Base-by-base conservation (phyloP, 1,140 invertebrate species). In the Habropoda laboriosa region DNA sequence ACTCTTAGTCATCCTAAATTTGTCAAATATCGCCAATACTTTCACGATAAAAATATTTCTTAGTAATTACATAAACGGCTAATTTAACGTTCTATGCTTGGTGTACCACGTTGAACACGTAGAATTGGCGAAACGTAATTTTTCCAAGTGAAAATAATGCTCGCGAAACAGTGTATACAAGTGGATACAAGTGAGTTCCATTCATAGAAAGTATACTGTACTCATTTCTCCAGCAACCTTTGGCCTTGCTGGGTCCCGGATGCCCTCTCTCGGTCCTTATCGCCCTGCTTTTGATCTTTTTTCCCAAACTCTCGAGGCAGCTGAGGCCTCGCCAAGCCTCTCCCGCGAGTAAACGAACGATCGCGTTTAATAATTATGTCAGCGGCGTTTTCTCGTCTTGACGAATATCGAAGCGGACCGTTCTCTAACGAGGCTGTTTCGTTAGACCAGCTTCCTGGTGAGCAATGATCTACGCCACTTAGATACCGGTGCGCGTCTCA, bases 121-220 rank as follows among this genome's bases (percentile, higher is more conserved):
- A n/a, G n/a, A n/a, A n/a, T n/a, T n/a, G n/a, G n/a, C n/a, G n/a
- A 30, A 16, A 30, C 2, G 7, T 12, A 45, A 12, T 12, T 12
- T 10, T 45, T 45, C 42, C 10, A 45, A 45, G 12, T 45, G 42
- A n/a, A n/a, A n/a, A n/a, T n/a, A n/a, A n/a, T n/a, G 16, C 0
- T 21, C 21, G 18, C 4, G 27, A 21, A 66, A 47, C 8, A 18
- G 16, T 47, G 38, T 13, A 7, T 7, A 21, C 0, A 38, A 7
- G 27, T 24, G 45, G 16, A 1, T 12, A 38, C 64, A 60, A 81
- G 7, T 71, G 49, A n/a, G 61, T 30, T 55, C 51, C 80, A 86
- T 86, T 86, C 80, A 86, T 76, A 79, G 80, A 86, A 86, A 82
- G 66, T 79, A 32, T 77, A 60, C 63, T 81, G 73, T 85, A 81